These are phyloP conservation scores for Rhyacophila evoluta DNA, from an alignment of 2,888 invertebrate genomes.

Conservation along the genomic window DNA sequence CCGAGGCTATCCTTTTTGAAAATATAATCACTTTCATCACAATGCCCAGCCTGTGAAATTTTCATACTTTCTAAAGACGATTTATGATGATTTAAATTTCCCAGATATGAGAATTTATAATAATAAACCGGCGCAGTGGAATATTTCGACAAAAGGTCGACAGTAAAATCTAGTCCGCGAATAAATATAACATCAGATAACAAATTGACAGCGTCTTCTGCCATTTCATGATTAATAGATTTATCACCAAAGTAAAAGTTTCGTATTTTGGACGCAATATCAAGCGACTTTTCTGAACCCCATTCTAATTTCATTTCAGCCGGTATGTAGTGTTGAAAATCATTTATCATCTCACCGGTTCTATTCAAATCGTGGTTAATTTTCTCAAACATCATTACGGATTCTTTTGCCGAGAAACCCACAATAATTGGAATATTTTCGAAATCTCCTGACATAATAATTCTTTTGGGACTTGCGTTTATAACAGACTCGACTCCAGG, in stretches of 20 bases:
- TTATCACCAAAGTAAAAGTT: constrained; percentile 57
- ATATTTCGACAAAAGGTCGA: constrained; percentile 40
- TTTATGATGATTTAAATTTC: constrained; percentile 53
- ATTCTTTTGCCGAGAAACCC: constrained; percentile 62
- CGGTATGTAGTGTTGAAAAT: constrained; percentile 57
- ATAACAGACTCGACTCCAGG: constrained; percentile 12
- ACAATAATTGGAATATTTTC: constrained; percentile 60
- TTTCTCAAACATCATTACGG: constrained; percentile 51
- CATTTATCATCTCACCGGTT: constrained; percentile 46
- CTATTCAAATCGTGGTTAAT: constrained; percentile 50
- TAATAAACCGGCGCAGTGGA: constrained; percentile 52
- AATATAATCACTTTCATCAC: constrained; percentile 56
- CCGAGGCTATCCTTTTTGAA: constrained; percentile 51
- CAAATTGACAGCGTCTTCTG: constrained; percentile 51
- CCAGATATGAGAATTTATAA: constrained; percentile 55
- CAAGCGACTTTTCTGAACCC: constrained; percentile 55
- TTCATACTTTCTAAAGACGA: constrained; percentile 42
- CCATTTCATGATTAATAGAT: constrained; percentile 39
- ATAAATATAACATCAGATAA: constrained; percentile 55
- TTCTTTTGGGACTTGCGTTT: not conserved
- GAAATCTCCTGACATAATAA: constrained; percentile 51
- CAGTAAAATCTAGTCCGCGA: constrained; percentile 53
- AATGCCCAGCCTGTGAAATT: constrained; percentile 53
- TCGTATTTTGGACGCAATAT: constrained; percentile 56
- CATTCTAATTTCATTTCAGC: constrained; percentile 57